These are phyloP conservation scores for Hipparchia sbordonii DNA, from an alignment of 2,888 invertebrate genomes.

Conservation along the genomic window DNA sequence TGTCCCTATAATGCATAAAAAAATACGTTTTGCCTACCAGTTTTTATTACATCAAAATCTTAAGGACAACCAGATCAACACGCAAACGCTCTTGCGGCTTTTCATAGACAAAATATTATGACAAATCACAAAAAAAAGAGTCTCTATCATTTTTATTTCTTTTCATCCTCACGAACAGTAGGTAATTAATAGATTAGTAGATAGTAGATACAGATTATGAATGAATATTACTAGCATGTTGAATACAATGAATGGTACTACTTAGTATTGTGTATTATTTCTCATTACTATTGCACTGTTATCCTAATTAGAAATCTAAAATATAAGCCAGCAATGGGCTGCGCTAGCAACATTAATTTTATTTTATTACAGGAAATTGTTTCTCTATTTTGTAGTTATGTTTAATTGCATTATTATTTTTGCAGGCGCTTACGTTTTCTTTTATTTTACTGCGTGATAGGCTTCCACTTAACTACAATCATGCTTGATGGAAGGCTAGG, in stretches of 20 bases:
- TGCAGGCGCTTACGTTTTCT: slow-evolving; percentile 26
- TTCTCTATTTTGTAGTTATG: slow-evolving; percentile 13
- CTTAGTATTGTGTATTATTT: slow-evolving; percentile 25
- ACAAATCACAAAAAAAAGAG: too few species aligned
- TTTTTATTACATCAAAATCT: too few species aligned
- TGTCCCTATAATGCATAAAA: too few species aligned
- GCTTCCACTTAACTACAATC: too few species aligned
- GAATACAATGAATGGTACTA: slow-evolving; percentile 25
- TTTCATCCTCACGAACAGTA: background rate
- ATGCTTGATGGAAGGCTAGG: too few species aligned
- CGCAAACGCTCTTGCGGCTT: too few species aligned
- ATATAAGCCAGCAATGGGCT: slow-evolving; percentile 30
- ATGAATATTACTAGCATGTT: slow-evolving; percentile 23
- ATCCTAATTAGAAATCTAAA: slow-evolving; percentile 46
- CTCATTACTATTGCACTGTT: slow-evolving; percentile 29
- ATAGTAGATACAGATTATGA: slow-evolving; percentile 19
- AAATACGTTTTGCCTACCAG: too few species aligned
- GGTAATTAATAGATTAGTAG: background rate
- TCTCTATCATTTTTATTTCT: too few species aligned
- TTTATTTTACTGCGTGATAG: too few species aligned
- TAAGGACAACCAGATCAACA: too few species aligned
- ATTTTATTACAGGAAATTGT: slow-evolving; percentile 30
- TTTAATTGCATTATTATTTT: slow-evolving; percentile 16
- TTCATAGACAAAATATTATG: too few species aligned
- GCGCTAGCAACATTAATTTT: slow-evolving; percentile 28